A percentile compares a stretch with the other conserved stretches of the same genome.
These are phyloP conservation scores for Drosophila antonietae DNA, from an alignment of 2,888 invertebrate species.

Conservation along the genomic window DNA sequence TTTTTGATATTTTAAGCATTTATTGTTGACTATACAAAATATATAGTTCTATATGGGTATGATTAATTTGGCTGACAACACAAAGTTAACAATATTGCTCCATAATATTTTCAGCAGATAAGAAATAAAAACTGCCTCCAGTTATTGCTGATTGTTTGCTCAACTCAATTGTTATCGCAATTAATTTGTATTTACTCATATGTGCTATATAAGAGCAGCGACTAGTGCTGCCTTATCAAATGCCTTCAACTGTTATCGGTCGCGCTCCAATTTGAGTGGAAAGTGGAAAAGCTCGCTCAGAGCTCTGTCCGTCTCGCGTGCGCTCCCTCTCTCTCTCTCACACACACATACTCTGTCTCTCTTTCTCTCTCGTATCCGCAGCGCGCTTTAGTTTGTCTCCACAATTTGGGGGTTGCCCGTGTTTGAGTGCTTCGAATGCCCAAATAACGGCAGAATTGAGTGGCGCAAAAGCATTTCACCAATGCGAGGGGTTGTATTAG, in stretches of 20 bases:
- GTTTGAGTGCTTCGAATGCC: slow-evolving; percentile 68
- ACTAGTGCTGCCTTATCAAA: slow-evolving; percentile 55
- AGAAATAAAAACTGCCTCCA: slow-evolving; percentile 9
- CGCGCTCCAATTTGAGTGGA: slow-evolving; percentile 47
- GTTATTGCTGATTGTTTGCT: slow-evolving; percentile 9
- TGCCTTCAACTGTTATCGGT: slow-evolving; percentile 61
- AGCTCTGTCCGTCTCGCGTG: slow-evolving; percentile 1
- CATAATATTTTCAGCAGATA: slow-evolving; percentile 11
- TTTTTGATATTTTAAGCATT: neutral
- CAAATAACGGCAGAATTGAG: slow-evolving; percentile 63
- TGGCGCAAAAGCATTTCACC: slow-evolving; percentile 62
- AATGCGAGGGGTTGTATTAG: slow-evolving; percentile 79
- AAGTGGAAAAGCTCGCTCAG: slow-evolving; percentile 64
- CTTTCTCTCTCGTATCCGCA: slow-evolving; percentile 16
- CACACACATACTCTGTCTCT: neutral
- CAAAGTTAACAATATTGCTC: slow-evolving; percentile 1
- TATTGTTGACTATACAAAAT: slow-evolving; percentile 37
- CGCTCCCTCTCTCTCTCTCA: neutral
- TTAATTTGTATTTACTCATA: slow-evolving; percentile 18
- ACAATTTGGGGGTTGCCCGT: slow-evolving; percentile 68
- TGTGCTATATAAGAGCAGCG: slow-evolving; percentile 7
- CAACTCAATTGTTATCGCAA: slow-evolving; percentile 36
- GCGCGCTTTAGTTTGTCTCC: slow-evolving; percentile 46
- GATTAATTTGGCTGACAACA: slow-evolving; percentile 16
- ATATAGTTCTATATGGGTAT: neutral